phyloP scores from a whole-genome alignment of 2,113 vertebrate species.

The Picathartes gymnocephalus region DNA sequence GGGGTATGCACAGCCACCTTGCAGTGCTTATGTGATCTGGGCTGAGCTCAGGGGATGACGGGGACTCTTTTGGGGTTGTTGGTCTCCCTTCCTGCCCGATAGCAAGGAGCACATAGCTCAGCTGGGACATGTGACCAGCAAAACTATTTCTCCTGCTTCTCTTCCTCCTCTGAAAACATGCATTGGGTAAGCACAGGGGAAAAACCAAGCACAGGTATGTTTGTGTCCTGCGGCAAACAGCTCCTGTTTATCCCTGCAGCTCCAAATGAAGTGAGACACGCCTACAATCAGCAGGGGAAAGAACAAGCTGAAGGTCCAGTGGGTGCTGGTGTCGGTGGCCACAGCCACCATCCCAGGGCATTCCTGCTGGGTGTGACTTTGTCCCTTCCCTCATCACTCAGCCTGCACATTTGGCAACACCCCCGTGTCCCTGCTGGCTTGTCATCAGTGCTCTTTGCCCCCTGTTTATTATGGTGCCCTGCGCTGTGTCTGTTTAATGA shows the following conservation, averaged over 20 bases:
- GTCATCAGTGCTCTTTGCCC: background rate
- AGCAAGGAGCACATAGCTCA: background rate
- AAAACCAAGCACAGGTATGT: background rate
- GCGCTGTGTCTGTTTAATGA: background rate
- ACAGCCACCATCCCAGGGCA: background rate
- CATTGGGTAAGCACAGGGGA: background rate
- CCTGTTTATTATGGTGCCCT: background rate
- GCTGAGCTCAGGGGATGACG: background rate
- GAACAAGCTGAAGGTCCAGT: background rate
- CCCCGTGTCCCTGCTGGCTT: fast-evolving
- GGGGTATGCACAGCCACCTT: background rate
- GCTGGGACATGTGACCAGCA: background rate
- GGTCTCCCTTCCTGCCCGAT: fast-evolving
- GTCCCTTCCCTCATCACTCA: background rate
- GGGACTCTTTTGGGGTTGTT: background rate
- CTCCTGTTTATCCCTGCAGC: background rate
- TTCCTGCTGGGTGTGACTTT: background rate
- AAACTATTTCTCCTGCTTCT: background rate
- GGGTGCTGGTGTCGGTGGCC: background rate
- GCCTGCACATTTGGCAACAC: fast-evolving
- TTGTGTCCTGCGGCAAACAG: background rate
- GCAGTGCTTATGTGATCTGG: background rate
- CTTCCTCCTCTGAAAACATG: background rate
- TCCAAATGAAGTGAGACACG: background rate
- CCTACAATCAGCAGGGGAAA: background rate